Evolutionary conservation across 2,888 invertebrate genomes (phyloP).

Genomic region (Lordiphosa fenestrarum): DNA sequence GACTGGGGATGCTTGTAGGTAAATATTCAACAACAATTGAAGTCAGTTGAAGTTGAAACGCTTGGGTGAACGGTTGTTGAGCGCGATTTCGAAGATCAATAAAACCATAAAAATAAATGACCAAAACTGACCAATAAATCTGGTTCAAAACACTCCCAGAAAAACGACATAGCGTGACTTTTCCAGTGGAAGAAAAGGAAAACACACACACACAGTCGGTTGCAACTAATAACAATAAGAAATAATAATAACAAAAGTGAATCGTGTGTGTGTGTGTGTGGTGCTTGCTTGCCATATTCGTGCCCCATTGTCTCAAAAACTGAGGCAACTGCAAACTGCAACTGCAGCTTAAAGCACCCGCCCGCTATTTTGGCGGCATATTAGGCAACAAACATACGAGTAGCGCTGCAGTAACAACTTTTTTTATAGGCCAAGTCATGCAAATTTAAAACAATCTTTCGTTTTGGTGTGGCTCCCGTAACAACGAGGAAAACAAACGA

Average conservation of each 20-base stretch:
- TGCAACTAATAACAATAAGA: constrained; percentile 10
- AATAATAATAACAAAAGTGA: constrained; percentile 32
- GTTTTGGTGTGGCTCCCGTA: constrained; percentile 28
- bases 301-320: constrained; percentile 51
- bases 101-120: constrained; percentile 4
- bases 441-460: constrained; percentile 39
- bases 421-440: constrained; percentile 35
- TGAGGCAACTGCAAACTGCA: constrained; percentile 30
- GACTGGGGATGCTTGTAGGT: constrained; percentile 38
- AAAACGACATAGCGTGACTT: constrained; percentile 7
- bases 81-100: constrained; percentile 22
- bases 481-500: constrained; percentile 18
- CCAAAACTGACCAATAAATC: constrained; percentile 1
- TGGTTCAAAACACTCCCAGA: constrained; percentile 8
- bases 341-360: constrained; percentile 46
- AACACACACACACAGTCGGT: constrained; percentile 8
- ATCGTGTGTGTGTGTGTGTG: constrained; percentile 28
- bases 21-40: constrained; percentile 58
- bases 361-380: constrained; percentile 58
- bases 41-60: constrained; percentile 65
- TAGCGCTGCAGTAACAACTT: constrained; percentile 22
- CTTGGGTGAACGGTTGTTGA: constrained; percentile 54
- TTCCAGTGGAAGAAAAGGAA: background rate
- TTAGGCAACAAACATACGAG: constrained; percentile 49
- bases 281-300: constrained; percentile 28